Conservation (phyloP, 2,113 vertebrate species). For the Alethe diademata region DNA sequence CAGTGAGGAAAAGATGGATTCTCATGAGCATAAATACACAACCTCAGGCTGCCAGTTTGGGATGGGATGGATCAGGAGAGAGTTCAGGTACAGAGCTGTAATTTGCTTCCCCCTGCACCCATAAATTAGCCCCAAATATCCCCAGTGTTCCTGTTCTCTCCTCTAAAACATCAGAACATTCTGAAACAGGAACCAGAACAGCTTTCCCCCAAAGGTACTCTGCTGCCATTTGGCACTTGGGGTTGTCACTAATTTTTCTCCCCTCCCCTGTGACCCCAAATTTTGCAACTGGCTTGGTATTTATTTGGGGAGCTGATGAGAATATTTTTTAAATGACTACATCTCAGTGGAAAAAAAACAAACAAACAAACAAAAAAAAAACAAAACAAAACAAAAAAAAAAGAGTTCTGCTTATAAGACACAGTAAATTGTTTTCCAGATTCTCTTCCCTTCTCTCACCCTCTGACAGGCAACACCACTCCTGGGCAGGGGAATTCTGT, state of each 20-base stretch:
- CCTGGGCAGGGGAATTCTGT: neutral
- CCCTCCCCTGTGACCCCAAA: neutral
- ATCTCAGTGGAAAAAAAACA: neutral
- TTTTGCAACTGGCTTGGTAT: neutral
- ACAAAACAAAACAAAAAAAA: no score
- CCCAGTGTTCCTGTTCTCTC: neutral
- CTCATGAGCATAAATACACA: neutral
- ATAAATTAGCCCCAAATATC: neutral
- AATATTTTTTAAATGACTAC: neutral
- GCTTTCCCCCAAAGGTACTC: neutral
- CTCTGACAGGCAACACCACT: neutral
- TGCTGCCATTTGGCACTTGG: neutral
- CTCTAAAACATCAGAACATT: neutral
- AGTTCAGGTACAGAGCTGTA: neutral
- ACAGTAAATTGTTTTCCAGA: neutral
- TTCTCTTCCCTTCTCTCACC: neutral
- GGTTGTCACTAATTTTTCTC: neutral
- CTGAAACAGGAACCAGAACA: neutral
- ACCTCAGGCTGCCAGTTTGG: neutral
- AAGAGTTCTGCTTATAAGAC: neutral
- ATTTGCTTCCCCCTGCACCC: neutral
- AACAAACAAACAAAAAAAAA: no score
- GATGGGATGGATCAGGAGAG: neutral
- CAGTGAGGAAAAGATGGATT: neutral
- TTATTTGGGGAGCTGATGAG: neutral